phyloP scores from a whole-genome alignment of 2,797 vertebrate genomes.

The Pteropus rufus region DNA sequence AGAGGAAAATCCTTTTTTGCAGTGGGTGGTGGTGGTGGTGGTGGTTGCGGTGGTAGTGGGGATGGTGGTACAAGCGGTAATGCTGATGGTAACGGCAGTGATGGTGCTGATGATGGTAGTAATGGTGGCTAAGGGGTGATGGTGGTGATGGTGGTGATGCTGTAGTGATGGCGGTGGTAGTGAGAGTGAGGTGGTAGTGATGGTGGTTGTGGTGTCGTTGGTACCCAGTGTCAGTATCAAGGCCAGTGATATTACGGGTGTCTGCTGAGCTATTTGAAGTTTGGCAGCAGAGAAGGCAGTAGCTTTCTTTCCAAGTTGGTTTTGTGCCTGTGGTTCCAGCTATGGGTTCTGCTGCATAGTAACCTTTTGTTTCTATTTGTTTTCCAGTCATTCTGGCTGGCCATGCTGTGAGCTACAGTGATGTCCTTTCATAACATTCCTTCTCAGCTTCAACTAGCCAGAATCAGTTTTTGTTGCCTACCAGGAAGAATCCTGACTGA shows the following conservation, averaged over 20 bases:
- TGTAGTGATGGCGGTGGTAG: rapidly evolving
- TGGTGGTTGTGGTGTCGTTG: background rate
- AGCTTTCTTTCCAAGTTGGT: background rate
- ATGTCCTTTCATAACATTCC: background rate
- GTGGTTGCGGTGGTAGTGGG: background rate
- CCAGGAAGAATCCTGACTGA: background rate
- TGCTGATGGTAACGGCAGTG: no score
- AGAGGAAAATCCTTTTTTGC: background rate
- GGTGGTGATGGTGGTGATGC: rapidly evolving
- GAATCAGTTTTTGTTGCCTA: background rate
- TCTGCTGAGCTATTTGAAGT: background rate
- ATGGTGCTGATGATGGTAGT: no score
- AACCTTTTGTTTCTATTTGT: background rate
- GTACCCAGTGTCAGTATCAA: background rate
- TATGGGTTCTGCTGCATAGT: background rate
- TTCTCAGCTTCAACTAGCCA: background rate
- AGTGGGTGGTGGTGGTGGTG: background rate
- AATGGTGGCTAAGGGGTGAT: no score
- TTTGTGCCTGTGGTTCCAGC: background rate
- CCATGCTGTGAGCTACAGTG: background rate
- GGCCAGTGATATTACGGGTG: background rate
- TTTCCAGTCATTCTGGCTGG: background rate
- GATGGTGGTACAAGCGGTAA: background rate
- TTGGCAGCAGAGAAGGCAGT: background rate
- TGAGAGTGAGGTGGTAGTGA: background rate